Conservation (phyloP, 2,113 vertebrate genomes). For the Pagrus major region DNA sequence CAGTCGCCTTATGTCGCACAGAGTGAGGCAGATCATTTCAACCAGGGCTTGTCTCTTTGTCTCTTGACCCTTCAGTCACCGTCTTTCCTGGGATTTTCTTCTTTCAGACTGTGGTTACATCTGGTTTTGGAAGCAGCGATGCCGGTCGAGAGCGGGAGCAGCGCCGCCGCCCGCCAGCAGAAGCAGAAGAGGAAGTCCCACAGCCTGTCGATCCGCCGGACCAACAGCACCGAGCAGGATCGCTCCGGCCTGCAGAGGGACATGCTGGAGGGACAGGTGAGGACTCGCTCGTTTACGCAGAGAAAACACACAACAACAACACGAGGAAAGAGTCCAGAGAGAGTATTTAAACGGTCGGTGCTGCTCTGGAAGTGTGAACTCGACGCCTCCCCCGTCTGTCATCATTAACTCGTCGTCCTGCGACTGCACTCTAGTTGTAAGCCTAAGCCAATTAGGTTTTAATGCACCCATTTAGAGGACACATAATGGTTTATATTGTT, state of each 20-base stretch:
- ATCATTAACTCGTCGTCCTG: slow-evolving; percentile 36
- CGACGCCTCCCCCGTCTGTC: background rate
- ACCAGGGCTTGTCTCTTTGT: background rate
- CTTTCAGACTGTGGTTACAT: slow-evolving; percentile 79
- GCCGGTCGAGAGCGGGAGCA: slow-evolving; percentile 95
- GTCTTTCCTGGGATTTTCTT: background rate
- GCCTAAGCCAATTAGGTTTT: slow-evolving; percentile 66
- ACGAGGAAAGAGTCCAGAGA: background rate
- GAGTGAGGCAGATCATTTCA: background rate
- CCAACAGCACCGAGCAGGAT: slow-evolving; percentile 96
- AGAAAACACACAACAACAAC: too few relatives aligned
- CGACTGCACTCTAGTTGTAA: slow-evolving; percentile 38
- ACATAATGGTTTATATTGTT: slow-evolving; percentile 26
- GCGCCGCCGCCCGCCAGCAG: slow-evolving; percentile 89
- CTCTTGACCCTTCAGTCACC: background rate
- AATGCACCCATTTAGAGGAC: slow-evolving; percentile 32
- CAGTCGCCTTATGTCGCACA: background rate
- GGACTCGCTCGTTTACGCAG: background rate
- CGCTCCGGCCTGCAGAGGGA: slow-evolving; percentile 90
- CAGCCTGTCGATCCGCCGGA: slow-evolving; percentile 93
- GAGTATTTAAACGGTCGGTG: background rate
- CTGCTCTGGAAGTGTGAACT: background rate
- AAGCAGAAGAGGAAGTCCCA: slow-evolving; percentile 97
- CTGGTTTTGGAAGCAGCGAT: slow-evolving; percentile 86
- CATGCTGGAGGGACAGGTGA: slow-evolving; percentile 93